Conservation (phyloP, 2,113 vertebrate genomes). For the Lycaon pictus region DNA sequence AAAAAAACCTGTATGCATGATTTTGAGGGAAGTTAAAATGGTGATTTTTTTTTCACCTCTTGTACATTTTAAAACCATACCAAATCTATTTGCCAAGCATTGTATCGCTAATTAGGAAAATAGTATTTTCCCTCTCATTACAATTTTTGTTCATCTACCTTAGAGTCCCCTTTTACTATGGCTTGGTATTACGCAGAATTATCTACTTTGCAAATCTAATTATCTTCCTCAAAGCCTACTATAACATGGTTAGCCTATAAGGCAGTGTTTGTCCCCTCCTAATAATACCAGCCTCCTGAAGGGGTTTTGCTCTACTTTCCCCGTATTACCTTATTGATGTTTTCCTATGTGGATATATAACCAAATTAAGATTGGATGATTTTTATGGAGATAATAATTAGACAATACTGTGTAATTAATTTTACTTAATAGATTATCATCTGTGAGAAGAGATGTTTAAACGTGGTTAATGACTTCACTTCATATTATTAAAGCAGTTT, state of each 20-base stretch:
- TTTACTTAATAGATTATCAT: slow-evolving; percentile 78
- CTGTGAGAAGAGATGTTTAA: slow-evolving; percentile 76
- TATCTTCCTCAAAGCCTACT: slow-evolving; percentile 47
- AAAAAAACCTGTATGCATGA: slow-evolving; percentile 77
- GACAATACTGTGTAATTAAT: slow-evolving; percentile 74
- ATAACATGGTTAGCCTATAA: slow-evolving; percentile 74
- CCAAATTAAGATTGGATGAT: slow-evolving; percentile 72
- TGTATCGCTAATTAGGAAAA: slow-evolving; percentile 75
- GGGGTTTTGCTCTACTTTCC: slow-evolving; percentile 54
- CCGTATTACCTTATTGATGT: slow-evolving; percentile 31
- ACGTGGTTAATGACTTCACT: slow-evolving; percentile 76
- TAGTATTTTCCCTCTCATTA: slow-evolving; percentile 48
- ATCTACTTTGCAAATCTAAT: slow-evolving; percentile 32
- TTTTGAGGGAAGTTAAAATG: slow-evolving; percentile 80
- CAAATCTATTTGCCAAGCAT: slow-evolving; percentile 80
- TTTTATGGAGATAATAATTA: slow-evolving; percentile 76
- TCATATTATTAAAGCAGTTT: slow-evolving; percentile 76
- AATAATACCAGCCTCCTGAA: slow-evolving; percentile 11
- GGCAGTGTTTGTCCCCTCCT: slow-evolving; percentile 68
- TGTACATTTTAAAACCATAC: slow-evolving; percentile 78
- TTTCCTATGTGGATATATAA: slow-evolving; percentile 66
- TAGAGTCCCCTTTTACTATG: slow-evolving; percentile 36
- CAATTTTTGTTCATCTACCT: slow-evolving; percentile 67
- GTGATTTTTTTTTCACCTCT: slow-evolving; percentile 52
- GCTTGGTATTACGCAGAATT: slow-evolving; percentile 67